Evolutionary conservation across 1,140 invertebrate genomes (phyloP), one percentile per base, ranked within the genome.

Genomic region (Drosophila navojoa): DNA sequence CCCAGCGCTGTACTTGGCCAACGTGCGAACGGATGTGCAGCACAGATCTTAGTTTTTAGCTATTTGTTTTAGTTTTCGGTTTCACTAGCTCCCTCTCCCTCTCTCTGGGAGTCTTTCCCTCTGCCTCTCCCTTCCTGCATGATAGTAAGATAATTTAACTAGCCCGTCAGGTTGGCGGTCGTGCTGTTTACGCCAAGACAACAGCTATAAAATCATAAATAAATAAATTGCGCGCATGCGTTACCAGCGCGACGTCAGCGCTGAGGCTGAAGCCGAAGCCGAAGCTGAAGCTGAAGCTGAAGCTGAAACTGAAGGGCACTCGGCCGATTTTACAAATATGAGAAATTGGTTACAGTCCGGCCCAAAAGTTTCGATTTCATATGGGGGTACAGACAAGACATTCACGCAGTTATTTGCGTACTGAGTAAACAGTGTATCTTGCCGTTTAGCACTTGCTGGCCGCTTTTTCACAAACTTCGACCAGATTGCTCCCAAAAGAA

Each of bases 11-110:
- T 57, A 57, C 15, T 52, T 71, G 74, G 44, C 40, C 67, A 87
- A 87, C 79, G 81, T 86, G 81, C 82, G 82, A 87, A 87, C 82
- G 82, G 82, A 86, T 86, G 84, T 86, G 82, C 79, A 79, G 71
- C 78, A 60, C 58, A 78, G 61, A 78, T 60, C 55, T 79, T 67
- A 10, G 47, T 25, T 64, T 54, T 58, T 38, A 5, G 25, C 19
- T 15, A 44, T 22, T 29, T 45, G 15, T 22, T 29, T 5, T 27
- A 1, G 7, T 35, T 29, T 54, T 47, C 19, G 10, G 11, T 47
- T 22, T 15, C 13, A 0, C n/a, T 29, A 29, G n/a, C n/a, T 44
- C n/a, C 2, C 15, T 42, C 11, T 42, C 16, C 44, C 42, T 16
- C 42, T 45, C 13, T 60, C 27, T 5, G 27, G 4, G 27, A 22